A percentile compares a stretch with the other conserved stretches of the same genome.
phyloP scores from a whole-genome alignment of 2,113 vertebrate species.

The Chionodraco myersi region DNA sequence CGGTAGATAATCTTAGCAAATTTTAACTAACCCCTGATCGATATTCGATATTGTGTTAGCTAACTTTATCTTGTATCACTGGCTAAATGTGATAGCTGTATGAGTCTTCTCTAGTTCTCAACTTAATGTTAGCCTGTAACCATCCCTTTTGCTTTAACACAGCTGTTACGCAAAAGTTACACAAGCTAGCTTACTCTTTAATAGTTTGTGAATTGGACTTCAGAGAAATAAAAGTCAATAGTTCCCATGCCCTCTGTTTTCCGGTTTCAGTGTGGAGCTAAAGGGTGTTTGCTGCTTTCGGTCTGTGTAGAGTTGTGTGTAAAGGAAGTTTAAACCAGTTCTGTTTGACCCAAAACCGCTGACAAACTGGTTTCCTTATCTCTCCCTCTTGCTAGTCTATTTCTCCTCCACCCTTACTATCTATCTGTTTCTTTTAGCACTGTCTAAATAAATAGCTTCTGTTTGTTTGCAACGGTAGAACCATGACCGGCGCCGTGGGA shows the following conservation, averaged over 20 bases:
- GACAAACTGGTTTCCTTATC: conserved; percentile 37
- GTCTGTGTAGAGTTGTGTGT: neutral
- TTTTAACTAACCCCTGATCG: neutral
- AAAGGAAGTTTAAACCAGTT: conserved; percentile 36
- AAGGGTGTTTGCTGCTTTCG: neutral
- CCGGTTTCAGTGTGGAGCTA: neutral
- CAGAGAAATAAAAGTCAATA: neutral
- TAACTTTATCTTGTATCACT: neutral
- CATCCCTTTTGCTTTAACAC: neutral
- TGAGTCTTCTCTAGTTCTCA: neutral
- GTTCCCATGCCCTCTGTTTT: neutral
- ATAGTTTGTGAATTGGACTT: neutral
- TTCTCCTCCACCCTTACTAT: conserved; percentile 39
- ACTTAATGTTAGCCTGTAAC: neutral
- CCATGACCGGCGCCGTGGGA: neutral
- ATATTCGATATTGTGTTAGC: neutral
- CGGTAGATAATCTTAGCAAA: neutral
- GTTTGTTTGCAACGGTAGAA: neutral
- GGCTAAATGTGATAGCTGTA: neutral
- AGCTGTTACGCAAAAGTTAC: neutral
- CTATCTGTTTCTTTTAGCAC: neutral
- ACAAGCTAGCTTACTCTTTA: neutral
- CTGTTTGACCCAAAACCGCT: neutral
- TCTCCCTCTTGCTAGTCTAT: neutral
- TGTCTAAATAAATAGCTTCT: neutral